These are phyloP conservation scores for Schmidtea mediterranea DNA, from an alignment of 1,140 invertebrate species.

Conservation along the genomic window DNA sequence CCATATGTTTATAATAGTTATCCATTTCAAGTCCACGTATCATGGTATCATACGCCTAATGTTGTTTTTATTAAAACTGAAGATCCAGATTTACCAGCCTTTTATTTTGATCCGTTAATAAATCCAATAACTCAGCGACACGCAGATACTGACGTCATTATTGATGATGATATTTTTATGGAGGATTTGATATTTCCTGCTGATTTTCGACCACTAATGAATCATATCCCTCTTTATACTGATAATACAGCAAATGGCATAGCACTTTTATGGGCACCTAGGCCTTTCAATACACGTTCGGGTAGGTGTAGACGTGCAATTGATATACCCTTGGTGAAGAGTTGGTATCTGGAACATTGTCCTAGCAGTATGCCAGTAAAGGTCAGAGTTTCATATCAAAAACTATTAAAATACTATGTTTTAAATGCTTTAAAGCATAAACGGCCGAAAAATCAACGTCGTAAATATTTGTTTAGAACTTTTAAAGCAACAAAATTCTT, in stretches of 20 bases:
- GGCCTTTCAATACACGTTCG: constrained; percentile 84
- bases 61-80: constrained; percentile 98
- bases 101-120: constrained; percentile 96
- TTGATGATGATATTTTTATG: constrained; percentile 4
- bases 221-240: constrained; percentile 76
- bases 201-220: constrained; percentile 61
- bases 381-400: constrained; percentile 94
- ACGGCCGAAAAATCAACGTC: constrained; percentile 90
- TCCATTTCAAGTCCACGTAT: constrained; percentile 37
- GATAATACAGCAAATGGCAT: constrained; percentile 98
- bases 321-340: constrained; percentile 83
- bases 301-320: constrained; percentile 53
- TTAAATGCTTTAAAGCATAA: constrained; percentile 85
- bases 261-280: constrained; percentile 80
- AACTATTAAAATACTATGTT: constrained; percentile 87
- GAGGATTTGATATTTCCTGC: constrained; percentile 76
- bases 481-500: constrained; percentile 99
- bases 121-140: constrained; percentile 91
- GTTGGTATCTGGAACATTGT: constrained; percentile 80
- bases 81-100: constrained; percentile 96
- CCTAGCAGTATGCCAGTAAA: constrained; percentile 93
- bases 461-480: constrained; percentile 81
- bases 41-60: constrained; percentile 75
- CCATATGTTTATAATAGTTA: constrained; percentile 96
- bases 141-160: constrained; percentile 38